Conservation (phyloP, 2,888 invertebrate genomes). For the Acronicta alni region DNA sequence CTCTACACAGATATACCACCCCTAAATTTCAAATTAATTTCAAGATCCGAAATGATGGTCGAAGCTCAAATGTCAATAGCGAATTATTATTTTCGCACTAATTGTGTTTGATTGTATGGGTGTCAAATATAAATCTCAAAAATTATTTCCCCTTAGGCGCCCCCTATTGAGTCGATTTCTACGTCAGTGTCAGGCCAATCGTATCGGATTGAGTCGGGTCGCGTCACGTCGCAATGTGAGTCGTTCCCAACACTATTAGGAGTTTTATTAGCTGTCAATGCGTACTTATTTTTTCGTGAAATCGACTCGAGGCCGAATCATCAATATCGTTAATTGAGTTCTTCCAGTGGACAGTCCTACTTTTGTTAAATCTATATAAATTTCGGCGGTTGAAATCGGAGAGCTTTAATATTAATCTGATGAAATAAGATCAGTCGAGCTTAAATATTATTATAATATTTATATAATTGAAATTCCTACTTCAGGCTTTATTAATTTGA, state of each 20-base stretch:
- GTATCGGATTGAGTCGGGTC: slow-evolving; percentile 77
- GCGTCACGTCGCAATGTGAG: slow-evolving; percentile 65
- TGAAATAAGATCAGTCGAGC: slow-evolving; percentile 27
- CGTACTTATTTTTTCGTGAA: slow-evolving; percentile 59
- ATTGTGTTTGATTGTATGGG: slow-evolving; percentile 58
- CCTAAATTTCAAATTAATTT: slow-evolving; percentile 65
- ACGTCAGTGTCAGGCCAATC: slow-evolving; percentile 66
- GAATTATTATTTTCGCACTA: slow-evolving; percentile 57
- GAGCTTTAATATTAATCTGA: slow-evolving; percentile 24
- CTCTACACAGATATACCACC: slow-evolving; percentile 43
- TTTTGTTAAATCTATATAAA: slow-evolving; percentile 26
- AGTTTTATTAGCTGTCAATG: slow-evolving; percentile 78
- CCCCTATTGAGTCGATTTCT: slow-evolving; percentile 58
- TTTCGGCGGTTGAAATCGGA: slow-evolving; percentile 19
- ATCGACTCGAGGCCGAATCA: slow-evolving; percentile 23
- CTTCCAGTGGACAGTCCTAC: slow-evolving; percentile 29
- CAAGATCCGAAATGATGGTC: slow-evolving; percentile 60
- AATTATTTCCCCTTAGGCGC: slow-evolving; percentile 58
- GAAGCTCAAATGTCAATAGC: slow-evolving; percentile 50
- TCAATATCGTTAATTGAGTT: slow-evolving; percentile 49
- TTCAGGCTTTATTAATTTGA: slow-evolving; percentile 5
- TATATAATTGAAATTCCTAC: slow-evolving; percentile 5
- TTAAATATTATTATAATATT: slow-evolving; percentile 23
- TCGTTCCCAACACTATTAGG: slow-evolving; percentile 68
- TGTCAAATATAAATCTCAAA: slow-evolving; percentile 62